A percentile compares a stretch with the other conserved stretches of the same genome.
Conservation (phyloP, 2,888 invertebrate genomes). For the Hemaris fuciformis region DNA sequence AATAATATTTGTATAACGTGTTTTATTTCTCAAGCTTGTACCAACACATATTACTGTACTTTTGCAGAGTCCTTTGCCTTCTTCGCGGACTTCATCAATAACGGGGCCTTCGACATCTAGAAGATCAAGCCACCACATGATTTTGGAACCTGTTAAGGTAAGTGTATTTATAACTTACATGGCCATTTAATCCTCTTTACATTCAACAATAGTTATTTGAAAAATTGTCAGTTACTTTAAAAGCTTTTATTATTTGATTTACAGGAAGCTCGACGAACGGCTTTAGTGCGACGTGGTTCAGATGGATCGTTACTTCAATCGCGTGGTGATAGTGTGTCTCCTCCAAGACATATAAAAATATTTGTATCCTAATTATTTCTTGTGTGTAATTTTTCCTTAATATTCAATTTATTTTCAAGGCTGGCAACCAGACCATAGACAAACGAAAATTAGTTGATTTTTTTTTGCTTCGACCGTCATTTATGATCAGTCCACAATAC, state of each 20-base stretch:
- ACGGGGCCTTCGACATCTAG: slow-evolving; percentile 71
- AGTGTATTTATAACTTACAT: not conserved
- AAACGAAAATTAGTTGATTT: slow-evolving; percentile 21
- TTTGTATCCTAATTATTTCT: slow-evolving; percentile 48
- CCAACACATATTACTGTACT: no score
- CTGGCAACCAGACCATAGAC: slow-evolving; percentile 34
- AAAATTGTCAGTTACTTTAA: not conserved
- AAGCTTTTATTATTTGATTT: slow-evolving; percentile 26
- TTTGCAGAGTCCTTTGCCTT: slow-evolving; percentile 59
- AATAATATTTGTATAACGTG: not conserved
- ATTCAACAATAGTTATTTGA: no score
- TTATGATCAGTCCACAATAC: slow-evolving; percentile 23
- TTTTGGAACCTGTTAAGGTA: slow-evolving; percentile 65
- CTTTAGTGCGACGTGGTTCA: slow-evolving; percentile 67
- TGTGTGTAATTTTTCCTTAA: not conserved
- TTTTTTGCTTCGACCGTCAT: slow-evolving; percentile 32
- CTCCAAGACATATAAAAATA: slow-evolving; percentile 69
- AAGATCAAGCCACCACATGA: slow-evolving; percentile 70
- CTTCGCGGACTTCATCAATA: slow-evolving; percentile 67
- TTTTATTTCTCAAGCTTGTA: no score
- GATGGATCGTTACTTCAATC: slow-evolving; percentile 70
- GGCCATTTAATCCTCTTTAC: not conserved
- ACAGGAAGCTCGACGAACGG: slow-evolving; percentile 65
- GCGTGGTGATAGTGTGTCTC: slow-evolving; percentile 40
- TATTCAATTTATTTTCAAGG: slow-evolving; percentile 21